Conservation (phyloP, 2,113 vertebrate species). For the Hipposideros armiger region DNA sequence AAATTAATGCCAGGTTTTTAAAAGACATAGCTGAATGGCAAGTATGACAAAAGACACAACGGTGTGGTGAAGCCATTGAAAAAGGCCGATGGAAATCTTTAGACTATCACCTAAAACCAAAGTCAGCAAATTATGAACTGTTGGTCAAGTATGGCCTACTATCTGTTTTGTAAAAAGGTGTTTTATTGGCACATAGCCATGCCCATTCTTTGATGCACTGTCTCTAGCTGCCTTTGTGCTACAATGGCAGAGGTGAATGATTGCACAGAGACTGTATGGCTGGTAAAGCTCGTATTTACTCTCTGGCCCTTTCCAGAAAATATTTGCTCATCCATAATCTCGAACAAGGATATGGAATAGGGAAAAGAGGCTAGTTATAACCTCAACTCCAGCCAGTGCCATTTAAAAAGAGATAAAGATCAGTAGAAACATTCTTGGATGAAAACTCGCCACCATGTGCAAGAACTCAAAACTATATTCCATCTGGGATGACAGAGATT, state of each 20-base stretch:
- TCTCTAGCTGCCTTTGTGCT: background rate
- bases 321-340: background rate
- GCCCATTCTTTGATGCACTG: background rate
- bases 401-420: background rate
- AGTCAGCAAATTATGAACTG: background rate
- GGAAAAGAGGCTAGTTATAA: background rate
- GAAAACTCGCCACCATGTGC: background rate
- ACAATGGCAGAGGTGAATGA: background rate
- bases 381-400: background rate
- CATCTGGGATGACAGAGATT: background rate
- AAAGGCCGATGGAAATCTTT: background rate
- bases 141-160: background rate
- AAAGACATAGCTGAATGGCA: background rate
- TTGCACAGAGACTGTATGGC: background rate
- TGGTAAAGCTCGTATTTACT: background rate
- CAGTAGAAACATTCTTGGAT: background rate
- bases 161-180: background rate
- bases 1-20: background rate
- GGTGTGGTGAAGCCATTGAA: background rate
- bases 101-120: background rate
- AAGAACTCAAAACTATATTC: background rate
- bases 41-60: background rate
- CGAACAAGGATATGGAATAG: background rate
- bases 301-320: background rate
- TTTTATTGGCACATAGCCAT: background rate